phyloP scores from a whole-genome alignment of 1,140 invertebrate species.

The Brachionus asplanchnoidis region DNA sequence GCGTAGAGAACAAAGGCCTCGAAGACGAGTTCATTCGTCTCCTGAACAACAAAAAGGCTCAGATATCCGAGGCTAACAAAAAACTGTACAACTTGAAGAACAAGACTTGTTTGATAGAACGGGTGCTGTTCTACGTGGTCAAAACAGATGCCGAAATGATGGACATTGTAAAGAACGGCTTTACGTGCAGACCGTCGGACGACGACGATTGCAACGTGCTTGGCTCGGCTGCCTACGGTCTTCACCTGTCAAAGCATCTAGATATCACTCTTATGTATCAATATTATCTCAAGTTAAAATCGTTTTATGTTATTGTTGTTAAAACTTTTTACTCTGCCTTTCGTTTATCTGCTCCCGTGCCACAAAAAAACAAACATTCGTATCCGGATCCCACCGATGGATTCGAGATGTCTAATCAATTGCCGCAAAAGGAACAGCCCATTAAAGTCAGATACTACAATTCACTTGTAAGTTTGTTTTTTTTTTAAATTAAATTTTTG shows the following conservation, averaged over 20 bases:
- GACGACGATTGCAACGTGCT: neutral
- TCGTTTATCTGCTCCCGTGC: neutral
- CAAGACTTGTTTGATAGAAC: neutral
- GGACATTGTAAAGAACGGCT: slow-evolving; percentile 14
- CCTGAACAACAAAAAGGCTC: neutral
- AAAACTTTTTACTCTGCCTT: slow-evolving; percentile 1
- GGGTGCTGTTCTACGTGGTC: neutral
- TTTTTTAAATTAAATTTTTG: neutral
- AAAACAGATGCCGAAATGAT: neutral
- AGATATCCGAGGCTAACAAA: neutral
- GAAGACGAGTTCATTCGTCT: neutral
- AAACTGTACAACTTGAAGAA: neutral
- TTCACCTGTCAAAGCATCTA: slow-evolving; percentile 10
- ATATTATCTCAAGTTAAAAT: slow-evolving; percentile 15
- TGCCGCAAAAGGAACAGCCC: neutral
- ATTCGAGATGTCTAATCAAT: slow-evolving; percentile 8
- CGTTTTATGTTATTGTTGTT: neutral
- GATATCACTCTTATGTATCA: slow-evolving; percentile 29
- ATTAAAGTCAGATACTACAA: neutral
- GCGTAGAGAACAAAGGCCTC: neutral
- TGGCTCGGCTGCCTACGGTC: neutral
- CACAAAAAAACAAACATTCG: neutral
- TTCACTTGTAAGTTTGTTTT: neutral
- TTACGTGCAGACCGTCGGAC: neutral
- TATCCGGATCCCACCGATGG: neutral